Base-by-base conservation (phyloP, 2,888 invertebrate species). In the Petrolisthes cinctipes region DNA sequence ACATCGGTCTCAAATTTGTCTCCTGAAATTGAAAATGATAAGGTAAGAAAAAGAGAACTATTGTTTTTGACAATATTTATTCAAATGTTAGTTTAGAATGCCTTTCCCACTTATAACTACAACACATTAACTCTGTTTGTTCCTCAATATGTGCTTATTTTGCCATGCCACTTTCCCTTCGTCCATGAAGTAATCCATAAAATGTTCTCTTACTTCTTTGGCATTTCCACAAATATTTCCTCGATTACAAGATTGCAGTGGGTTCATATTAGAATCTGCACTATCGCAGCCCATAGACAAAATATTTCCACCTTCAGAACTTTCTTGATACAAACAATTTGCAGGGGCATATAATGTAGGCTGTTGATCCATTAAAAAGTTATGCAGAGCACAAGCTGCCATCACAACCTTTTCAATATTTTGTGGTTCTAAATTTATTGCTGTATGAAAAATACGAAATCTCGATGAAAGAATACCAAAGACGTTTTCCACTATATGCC, bases 131-230 rank as follows among this genome's bases (percentile, higher is more conserved):
- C 76, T 76, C 76, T 76, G 76, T 76, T 76, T 76, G 76, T 76
- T 76, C 76, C 76, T 76, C 76, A 76, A 76, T 76, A 37, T 66
- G 66, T 14, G 14, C 66, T 66, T 66, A 66, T 66, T 66, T 66
- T 66, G 7, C 73, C 73, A 83, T 83, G 83, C 53, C 83, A 83
- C 83, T 83, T 83, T 83, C 17, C 73, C 83, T 53, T 83, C 83
- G 53, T 83, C 54, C 83, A 83, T 83, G 73, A 73, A 83, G 83
- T 83, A 71, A 56, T 6, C 54, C 83, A 83, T 83, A 73, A 83
- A 83, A n/a, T 83, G 23, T 83, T 83, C 73, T 83, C 83, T 83
- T 14, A 83, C 71, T 71, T 83, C 83, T 83, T 83, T 83, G 37
- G 71, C 71, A 20, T 83, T 20, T 53, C 73, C 20, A 51, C 11